Evolutionary conservation across 2,113 vertebrate species (phyloP).

Genomic region (Meles meles): DNA sequence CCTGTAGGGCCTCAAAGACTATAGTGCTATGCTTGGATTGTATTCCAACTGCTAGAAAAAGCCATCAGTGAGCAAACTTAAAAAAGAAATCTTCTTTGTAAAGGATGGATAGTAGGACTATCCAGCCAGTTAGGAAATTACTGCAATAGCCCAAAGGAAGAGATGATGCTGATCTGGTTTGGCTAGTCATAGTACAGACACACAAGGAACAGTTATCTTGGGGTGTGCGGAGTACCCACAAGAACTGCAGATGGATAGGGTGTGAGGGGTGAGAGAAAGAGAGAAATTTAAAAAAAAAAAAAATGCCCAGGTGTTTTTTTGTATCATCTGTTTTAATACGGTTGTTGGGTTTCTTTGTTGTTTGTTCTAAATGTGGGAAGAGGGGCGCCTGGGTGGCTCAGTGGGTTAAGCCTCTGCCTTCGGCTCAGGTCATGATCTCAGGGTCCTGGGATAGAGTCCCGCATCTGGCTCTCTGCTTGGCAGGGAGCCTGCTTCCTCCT

Average conservation of each 20-base stretch:
- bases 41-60: not conserved
- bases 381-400: too few species aligned
- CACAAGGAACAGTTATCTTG: not conserved
- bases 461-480: too few species aligned
- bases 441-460: too few species aligned
- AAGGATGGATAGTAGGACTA: not conserved
- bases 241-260: not conserved
- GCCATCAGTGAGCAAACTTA: not conserved
- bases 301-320: not conserved
- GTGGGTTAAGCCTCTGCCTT: too few species aligned
- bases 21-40: not conserved
- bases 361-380: not conserved
- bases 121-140: not conserved
- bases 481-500: too few species aligned
- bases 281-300: not conserved
- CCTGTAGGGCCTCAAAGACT: rapidly evolving
- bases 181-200: not conserved
- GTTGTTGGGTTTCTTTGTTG: not conserved
- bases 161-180: not conserved
- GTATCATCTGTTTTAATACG: not conserved
- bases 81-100: not conserved
- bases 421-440: too few species aligned
- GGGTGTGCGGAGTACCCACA: not conserved
- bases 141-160: not conserved
- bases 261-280: not conserved